Percentiles rank a stretch among this genome's conserved stretches.
Conservation (phyloP, 2,888 invertebrate genomes). For the Amphimallon solstitiale region DNA sequence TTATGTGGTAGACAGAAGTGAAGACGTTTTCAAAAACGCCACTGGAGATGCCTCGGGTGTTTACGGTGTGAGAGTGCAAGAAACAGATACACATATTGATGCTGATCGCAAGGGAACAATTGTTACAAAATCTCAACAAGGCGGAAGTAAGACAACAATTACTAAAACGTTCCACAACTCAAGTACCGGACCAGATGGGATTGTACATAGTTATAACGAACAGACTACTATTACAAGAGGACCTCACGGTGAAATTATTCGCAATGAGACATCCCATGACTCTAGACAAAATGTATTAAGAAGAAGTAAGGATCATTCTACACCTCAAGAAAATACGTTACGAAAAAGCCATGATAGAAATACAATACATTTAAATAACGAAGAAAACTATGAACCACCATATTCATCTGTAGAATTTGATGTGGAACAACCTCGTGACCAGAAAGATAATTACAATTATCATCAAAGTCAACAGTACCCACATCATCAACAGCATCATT, state of each 20-base stretch:
- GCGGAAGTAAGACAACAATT: slow-evolving; percentile 38
- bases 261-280: slow-evolving; percentile 31
- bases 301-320: neutral
- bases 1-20: slow-evolving; percentile 32
- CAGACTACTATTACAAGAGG: slow-evolving; percentile 38
- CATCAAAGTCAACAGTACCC: neutral
- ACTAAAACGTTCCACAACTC: slow-evolving; percentile 21
- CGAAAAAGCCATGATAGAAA: neutral
- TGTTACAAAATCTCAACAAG: slow-evolving; percentile 43
- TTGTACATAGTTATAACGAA: slow-evolving; percentile 31
- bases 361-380: neutral
- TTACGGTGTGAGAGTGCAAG: slow-evolving; percentile 49
- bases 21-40: slow-evolving; percentile 59
- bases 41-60: slow-evolving; percentile 60
- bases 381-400: neutral
- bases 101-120: slow-evolving; percentile 39
- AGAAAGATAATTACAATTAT: neutral
- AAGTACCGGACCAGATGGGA: slow-evolving; percentile 25
- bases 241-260: slow-evolving; percentile 39
- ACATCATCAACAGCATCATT: neutral
- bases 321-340: neutral
- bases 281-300: neutral
- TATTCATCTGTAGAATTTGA: slow-evolving; percentile 29
- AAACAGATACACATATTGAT: slow-evolving; percentile 11
- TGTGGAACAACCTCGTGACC: neutral